These are phyloP conservation scores for Bimastos eiseni DNA, from an alignment of 2,888 invertebrate species.

Conservation along the genomic window DNA sequence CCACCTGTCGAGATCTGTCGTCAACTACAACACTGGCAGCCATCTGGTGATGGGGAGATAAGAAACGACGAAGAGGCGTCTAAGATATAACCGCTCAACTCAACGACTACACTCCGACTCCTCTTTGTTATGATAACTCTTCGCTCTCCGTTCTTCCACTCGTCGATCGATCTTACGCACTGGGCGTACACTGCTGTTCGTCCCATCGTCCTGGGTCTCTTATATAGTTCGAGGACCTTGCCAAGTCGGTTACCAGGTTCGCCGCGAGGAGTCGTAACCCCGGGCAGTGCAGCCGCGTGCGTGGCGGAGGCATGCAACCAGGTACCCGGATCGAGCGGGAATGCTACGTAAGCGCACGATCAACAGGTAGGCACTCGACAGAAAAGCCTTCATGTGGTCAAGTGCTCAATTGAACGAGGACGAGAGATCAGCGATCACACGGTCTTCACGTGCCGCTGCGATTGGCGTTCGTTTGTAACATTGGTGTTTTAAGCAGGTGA, in stretches of 20 bases:
- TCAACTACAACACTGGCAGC: slow-evolving; percentile 3
- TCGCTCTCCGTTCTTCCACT: not conserved
- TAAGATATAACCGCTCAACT: not conserved
- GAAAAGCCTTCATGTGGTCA: not conserved
- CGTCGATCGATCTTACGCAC: not conserved
- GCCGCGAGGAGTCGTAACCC: not conserved
- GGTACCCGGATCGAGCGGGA: not conserved
- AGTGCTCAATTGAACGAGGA: not conserved
- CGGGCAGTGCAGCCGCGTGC: not conserved
- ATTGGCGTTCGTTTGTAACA: not conserved
- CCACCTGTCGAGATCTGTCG: not conserved
- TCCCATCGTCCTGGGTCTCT: not conserved
- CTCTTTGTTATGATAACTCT: not conserved
- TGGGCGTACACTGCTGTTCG: not conserved
- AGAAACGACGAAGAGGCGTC: not conserved
- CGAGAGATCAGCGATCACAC: not conserved
- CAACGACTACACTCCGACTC: no score
- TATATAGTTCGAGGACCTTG: not conserved
- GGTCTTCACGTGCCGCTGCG: not conserved
- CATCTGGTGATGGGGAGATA: not conserved
- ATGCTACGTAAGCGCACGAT: not conserved
- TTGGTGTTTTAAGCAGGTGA: not conserved
- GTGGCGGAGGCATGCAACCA: not conserved
- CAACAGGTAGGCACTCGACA: not conserved
- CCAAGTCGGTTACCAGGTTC: not conserved